These are phyloP conservation scores for Eubucco bourcierii DNA, from an alignment of 2,113 vertebrate genomes.

Conservation along the genomic window DNA sequence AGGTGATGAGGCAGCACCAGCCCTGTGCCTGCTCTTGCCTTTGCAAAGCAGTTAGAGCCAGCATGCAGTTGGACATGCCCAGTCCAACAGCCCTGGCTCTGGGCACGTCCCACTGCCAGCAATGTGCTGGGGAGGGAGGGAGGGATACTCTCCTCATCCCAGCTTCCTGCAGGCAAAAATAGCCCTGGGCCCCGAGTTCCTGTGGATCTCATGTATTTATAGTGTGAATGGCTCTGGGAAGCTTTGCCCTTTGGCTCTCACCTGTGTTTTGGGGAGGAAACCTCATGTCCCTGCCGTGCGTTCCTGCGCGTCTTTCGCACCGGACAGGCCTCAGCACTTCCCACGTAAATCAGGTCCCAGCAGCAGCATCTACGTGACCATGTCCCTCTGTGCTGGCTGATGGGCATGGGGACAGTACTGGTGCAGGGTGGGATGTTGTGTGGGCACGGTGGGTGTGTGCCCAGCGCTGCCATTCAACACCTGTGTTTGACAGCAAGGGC, in stretches of 20 bases:
- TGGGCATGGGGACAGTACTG: rapidly evolving
- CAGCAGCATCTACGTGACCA: rapidly evolving
- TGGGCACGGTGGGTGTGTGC: rapidly evolving
- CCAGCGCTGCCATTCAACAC: background rate
- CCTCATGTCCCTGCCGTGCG: rapidly evolving
- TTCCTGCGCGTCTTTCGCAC: rapidly evolving
- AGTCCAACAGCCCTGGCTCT: background rate
- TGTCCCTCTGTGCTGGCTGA: rapidly evolving
- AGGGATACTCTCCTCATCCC: constrained; percentile 49
- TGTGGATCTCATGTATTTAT: constrained; percentile 33
- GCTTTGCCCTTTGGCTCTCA: constrained; percentile 25
- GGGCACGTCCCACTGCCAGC: background rate
- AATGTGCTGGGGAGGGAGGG: background rate
- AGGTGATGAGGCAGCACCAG: rapidly evolving
- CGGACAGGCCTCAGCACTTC: background rate
- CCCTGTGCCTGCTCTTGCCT: background rate
- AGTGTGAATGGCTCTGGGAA: background rate
- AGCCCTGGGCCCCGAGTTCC: background rate
- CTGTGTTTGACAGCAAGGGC: background rate
- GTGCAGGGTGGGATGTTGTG: rapidly evolving
- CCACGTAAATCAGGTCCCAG: background rate
- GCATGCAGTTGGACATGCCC: background rate
- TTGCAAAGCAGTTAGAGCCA: rapidly evolving
- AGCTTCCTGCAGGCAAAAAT: constrained; percentile 56
- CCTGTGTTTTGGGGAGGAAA: background rate